Conservation (phyloP, 2,888 invertebrate genomes). For the Clusia tigrina region DNA sequence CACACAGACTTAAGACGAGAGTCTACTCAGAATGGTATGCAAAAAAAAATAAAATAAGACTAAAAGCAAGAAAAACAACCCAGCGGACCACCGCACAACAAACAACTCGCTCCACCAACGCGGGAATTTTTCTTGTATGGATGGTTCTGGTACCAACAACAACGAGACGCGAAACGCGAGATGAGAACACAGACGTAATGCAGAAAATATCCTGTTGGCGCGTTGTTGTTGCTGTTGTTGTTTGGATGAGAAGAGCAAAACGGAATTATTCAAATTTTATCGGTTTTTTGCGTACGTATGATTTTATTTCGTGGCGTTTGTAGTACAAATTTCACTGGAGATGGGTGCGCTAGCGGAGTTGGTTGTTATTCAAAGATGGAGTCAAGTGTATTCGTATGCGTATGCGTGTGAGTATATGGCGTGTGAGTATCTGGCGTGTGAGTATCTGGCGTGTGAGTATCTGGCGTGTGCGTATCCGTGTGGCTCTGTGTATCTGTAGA, state of each 20-base stretch:
- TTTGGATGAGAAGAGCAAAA: conserved; percentile 13
- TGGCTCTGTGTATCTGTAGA: conserved; percentile 25
- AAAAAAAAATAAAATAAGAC: no score
- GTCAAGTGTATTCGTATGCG: conserved; percentile 17
- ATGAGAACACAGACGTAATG: neutral
- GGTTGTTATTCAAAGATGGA: no score
- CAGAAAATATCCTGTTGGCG: neutral
- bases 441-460: conserved; percentile 25
- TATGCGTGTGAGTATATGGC: conserved; percentile 26
- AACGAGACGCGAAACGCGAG: no score
- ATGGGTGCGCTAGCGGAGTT: neutral
- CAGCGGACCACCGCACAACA: no score
- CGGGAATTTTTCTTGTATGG: neutral
- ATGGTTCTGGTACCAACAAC: no score
- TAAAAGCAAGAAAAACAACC: no score
- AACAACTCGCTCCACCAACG: neutral
- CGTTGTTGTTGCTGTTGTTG: neutral
- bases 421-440: neutral
- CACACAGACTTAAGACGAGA: no score
- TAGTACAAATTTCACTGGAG: neutral
- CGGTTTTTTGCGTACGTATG: conserved; percentile 48
- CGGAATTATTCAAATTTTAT: conserved; percentile 42
- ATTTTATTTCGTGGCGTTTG: neutral
- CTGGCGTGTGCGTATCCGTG: neutral
- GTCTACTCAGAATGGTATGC: no score